A percentile compares a stretch with the other conserved stretches of the same genome.
Conservation (phyloP, 2,888 invertebrate genomes). For the Doris montereyensis region DNA sequence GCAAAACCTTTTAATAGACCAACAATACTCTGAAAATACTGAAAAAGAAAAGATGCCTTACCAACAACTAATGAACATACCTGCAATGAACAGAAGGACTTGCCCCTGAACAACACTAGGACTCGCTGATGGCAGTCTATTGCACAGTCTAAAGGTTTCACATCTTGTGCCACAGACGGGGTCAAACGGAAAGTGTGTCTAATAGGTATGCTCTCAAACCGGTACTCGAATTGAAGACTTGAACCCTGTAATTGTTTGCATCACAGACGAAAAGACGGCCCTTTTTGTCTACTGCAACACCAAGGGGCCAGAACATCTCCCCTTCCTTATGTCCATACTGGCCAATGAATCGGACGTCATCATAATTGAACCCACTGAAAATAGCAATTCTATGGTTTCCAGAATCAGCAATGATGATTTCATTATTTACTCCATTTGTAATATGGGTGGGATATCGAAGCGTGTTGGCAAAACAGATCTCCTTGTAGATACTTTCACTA, state of each 20-base stretch:
- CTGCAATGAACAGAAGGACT: slow-evolving; percentile 32
- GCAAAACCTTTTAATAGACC: no score
- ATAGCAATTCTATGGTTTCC: slow-evolving; percentile 37
- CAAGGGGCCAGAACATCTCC: slow-evolving; percentile 37
- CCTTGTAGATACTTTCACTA: slow-evolving; percentile 19
- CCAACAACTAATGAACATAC: no score
- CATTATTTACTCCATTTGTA: not conserved
- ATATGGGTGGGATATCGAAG: slow-evolving; percentile 36
- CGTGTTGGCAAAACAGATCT: slow-evolving; percentile 17
- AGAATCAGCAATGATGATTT: slow-evolving; percentile 34
- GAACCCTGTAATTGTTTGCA: slow-evolving; percentile 34
- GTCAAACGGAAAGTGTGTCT: slow-evolving; percentile 29
- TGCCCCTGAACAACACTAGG: slow-evolving; percentile 27
- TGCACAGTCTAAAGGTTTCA: slow-evolving; percentile 41
- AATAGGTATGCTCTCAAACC: slow-evolving; percentile 31
- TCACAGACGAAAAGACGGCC: slow-evolving; percentile 36
- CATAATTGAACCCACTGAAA: slow-evolving; percentile 29
- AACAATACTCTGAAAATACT: no score
- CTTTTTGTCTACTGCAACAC: slow-evolving; percentile 23
- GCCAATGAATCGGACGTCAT: slow-evolving; percentile 28
- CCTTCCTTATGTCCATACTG: slow-evolving; percentile 31
- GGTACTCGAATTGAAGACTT: slow-evolving; percentile 23
- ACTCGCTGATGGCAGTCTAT: slow-evolving; percentile 24
- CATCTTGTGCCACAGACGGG: slow-evolving; percentile 32
- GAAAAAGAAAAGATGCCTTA: no score